A percentile compares a stretch with the other conserved stretches of the same genome.
Evolutionary conservation across 2,797 vertebrate species (phyloP).

Genomic region (Cyclopterus lumpus): DNA sequence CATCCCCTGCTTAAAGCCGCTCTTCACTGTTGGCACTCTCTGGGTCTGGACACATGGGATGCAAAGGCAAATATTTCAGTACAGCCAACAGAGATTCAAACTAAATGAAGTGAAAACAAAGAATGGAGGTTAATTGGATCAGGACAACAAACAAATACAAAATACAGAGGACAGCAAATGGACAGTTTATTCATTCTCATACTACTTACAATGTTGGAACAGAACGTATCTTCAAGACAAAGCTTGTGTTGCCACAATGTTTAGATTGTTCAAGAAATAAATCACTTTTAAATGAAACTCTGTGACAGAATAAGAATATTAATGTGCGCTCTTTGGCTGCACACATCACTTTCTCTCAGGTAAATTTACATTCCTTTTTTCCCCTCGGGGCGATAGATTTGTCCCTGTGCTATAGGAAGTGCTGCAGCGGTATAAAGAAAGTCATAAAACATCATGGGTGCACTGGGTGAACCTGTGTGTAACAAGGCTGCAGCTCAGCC

Average conservation of each 20-base stretch:
- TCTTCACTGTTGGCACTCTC: slow-evolving; percentile 87
- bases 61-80: slow-evolving; percentile 12
- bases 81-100: slow-evolving; percentile 4
- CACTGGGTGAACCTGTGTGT: neutral
- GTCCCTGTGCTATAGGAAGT: neutral
- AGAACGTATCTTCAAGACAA: neutral
- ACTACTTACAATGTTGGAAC: neutral
- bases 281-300: slow-evolving; percentile 9
- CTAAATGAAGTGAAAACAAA: neutral
- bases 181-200: neutral
- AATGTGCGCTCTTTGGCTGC: neutral
- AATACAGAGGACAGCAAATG: neutral
- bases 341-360: neutral
- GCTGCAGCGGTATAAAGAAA: slow-evolving; percentile 25
- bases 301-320: neutral
- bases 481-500: neutral
- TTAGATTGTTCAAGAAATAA: slow-evolving; percentile 7
- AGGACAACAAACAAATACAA: neutral
- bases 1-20: slow-evolving; percentile 94
- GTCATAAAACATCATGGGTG: neutral
- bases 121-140: neutral
- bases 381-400: neutral
- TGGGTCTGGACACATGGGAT: slow-evolving; percentile 80
- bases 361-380: slow-evolving; percentile 21
- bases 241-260: neutral